Base-by-base conservation (phyloP, 2,888 invertebrate species). In the Sussaba pulchella region DNA sequence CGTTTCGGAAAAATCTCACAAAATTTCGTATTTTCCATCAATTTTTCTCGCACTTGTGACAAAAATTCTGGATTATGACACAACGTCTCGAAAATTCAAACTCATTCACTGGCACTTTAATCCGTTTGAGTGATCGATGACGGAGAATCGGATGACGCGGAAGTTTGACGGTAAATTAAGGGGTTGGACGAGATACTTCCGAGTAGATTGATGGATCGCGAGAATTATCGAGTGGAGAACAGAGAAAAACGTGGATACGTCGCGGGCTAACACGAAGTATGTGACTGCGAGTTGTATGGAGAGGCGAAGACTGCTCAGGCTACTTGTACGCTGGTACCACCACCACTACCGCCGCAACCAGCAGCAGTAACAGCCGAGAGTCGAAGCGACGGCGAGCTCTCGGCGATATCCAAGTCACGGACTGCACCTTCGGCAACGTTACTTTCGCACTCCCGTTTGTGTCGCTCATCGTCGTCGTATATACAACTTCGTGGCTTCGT, bases 401-500 rank as follows among this genome's bases (percentile, higher is more conserved):
- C 78, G 45, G 66, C 77, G 72, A 73, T 81, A 77, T 77, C 69
- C 64, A 41, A 81, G 61, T 76, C 70, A 66, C 77, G 74, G 63
- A 74, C 85, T 88, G 86, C 85, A 88, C 88, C 89, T 89, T 89
- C 85, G 87, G 84, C 85, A 86, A 85, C 86, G 87, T 87, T 75
- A 87, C 86, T 86, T 82, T 88, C 86, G 86, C 85, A 85, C 85
- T 87, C 86, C 84, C 85, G 85, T 85, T 86, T 84, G 84, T 82
- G 84, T 81, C 85, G 83, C 78, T 81, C 78, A 78, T 82, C 81
- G 75, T 78, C 45, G 74, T 70, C 14, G 10, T 10, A 50, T 14
- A 69, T 31, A 31, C 31, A 31, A 31, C 31, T 36, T 69, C 67
- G 52, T 69, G 54, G 14, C 24, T 19, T 6, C 41, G 61, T 12